Base-by-base conservation (phyloP, 2,797 vertebrate genomes). In the Geotrypetes seraphini region DNA sequence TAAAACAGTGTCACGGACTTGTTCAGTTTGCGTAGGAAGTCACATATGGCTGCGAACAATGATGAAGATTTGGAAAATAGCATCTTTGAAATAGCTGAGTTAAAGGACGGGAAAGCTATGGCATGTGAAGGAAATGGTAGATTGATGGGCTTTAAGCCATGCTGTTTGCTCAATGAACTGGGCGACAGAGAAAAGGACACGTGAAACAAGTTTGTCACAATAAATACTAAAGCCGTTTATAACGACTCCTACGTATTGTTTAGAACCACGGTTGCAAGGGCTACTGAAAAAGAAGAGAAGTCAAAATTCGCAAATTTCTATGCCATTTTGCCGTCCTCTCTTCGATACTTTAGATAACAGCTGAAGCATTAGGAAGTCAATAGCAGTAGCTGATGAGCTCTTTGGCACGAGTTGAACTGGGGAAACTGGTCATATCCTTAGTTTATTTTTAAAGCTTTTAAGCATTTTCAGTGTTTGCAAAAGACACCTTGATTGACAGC, bases 11-110 rank as follows among this genome's bases (percentile, higher is more conserved):
- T 23, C 48, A 20, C 31, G 37, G 37, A 34, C 23, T 45, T 43
- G 28, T 50, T 58, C 52, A 19, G 36, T 57, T 60, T 30, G 39
- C 47, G 27, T 31, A 47, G 31, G 39, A 54, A 46, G 34, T 41
- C 39, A 37, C 54, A 65, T 52, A 39, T 60, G 36, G 33, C 40
- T 39, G 29, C 17, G 35, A 43, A 11, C 25, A 25, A 6, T 43
- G 56, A 69, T 60, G 55, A 65, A 65, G 35, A 63, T 75, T 57
- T 7, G 36, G 24, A 24, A 40, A 43, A 53, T 44, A 30, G 33
- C 25, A 43, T 54, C n/a, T 27, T 69, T 27, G 42, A 50, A 55
- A 56, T 37, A 56, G 28, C 10, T 13, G 39, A 49, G 60, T 71
- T 48, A 39, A n/a, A 55, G 14, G 26, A 10, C n/a, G n/a, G n/a